Conservation (phyloP, 2,113 vertebrate genomes). For the Tragelaphus buxtoni region DNA sequence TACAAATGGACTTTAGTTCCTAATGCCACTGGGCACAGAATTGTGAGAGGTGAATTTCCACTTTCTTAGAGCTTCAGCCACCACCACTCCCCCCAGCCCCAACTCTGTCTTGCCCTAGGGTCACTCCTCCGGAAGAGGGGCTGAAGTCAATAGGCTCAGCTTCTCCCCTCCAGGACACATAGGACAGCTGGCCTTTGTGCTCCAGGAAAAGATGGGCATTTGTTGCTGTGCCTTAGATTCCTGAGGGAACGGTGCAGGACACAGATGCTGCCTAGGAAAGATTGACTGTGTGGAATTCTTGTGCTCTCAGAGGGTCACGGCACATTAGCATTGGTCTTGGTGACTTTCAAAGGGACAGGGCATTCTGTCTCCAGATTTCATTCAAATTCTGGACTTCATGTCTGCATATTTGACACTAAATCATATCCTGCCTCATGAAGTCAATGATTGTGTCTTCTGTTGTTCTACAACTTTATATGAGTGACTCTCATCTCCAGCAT, state of each 20-base stretch:
- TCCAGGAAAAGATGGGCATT: slow-evolving; percentile 32
- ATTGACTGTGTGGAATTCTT: background rate
- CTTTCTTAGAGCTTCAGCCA: background rate
- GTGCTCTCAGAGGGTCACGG: background rate
- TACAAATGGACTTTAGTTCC: background rate
- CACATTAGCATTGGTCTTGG: slow-evolving; percentile 36
- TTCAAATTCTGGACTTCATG: slow-evolving; percentile 28
- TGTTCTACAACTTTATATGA: background rate
- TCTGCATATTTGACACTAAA: slow-evolving; percentile 10
- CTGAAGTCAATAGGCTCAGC: background rate
- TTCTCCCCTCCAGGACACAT: background rate
- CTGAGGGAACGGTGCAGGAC: background rate
- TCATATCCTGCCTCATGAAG: slow-evolving; percentile 16
- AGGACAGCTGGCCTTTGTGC: slow-evolving; percentile 32
- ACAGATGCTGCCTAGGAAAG: slow-evolving; percentile 33
- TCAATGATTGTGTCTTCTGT: background rate
- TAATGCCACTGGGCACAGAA: background rate
- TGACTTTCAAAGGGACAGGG: background rate
- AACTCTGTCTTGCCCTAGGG: background rate
- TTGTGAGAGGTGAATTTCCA: background rate
- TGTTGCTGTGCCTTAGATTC: background rate
- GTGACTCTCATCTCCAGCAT: background rate
- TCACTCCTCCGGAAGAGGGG: background rate
- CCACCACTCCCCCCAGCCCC: background rate
- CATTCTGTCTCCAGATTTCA: slow-evolving; percentile 46